Base-by-base conservation (phyloP, 2,113 vertebrate species). In the Colinus virginianus region DNA sequence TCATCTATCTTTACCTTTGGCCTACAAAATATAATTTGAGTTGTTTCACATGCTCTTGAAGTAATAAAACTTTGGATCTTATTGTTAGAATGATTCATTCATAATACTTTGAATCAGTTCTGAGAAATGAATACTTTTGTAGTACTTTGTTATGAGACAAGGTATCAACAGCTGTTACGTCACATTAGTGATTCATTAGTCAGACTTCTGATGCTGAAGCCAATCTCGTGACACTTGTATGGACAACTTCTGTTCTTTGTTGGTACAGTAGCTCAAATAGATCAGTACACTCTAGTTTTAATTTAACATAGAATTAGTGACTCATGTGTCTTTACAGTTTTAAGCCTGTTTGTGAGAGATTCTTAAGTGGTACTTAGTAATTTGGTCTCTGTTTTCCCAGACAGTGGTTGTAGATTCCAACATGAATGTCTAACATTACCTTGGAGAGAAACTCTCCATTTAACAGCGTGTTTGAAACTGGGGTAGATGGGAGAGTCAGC, bases 121-220 rank as follows among this genome's bases (percentile, higher is more conserved):
- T 85, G 51, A 96, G 87, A 91, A 97, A 84, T 88, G 36, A n/a
- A 34, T 76, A 32, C 22, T 91, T 79, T 43, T 89, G 28, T 80
- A 43, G 11, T 79, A 87, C 64, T 74, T 90, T 85, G 45, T 88
- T 91, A 82, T 82, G 86, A 96, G 91, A 74, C 62, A 90, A 90
- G 32, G 34, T 90, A 93, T 88, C 86, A 87, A 58, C 46, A 7
- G 7, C 43, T 82, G 36, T 97, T 96, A 92, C 12, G 2, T 95
- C 87, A 85, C 67, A 61, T 83, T 92, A 92, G 83, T 86, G 80
- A 94, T 88, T 96, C 91, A 91, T 94, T 93, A 91, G 81, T 96
- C 69, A 92, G 80, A 83, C 51, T 89, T 94, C 79, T 95, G 43
- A 59, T 87, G 38, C 80, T 86, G 93, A 90, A 96, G 92, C 87